Conservation (phyloP, 2,113 vertebrate species). For the Pteropus alecto region DNA sequence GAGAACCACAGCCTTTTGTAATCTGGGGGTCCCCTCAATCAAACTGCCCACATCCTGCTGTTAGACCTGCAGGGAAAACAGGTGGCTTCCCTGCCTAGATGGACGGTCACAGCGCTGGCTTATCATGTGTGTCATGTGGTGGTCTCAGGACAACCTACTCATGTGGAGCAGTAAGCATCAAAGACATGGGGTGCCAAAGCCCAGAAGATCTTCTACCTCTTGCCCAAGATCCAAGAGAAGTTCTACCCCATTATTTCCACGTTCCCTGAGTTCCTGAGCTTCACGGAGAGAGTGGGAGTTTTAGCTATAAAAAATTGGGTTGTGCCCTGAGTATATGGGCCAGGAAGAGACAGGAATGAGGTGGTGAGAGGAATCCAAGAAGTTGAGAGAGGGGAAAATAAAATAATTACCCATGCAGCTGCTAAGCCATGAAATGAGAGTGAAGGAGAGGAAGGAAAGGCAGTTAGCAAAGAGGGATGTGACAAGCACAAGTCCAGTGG, state of each 20-base stretch:
- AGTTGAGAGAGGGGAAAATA: background rate
- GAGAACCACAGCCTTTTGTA: background rate
- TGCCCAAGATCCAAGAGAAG: background rate
- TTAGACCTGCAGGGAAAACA: background rate
- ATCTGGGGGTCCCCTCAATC: background rate
- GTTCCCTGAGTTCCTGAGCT: background rate
- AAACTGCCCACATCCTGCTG: background rate
- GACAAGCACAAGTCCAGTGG: background rate
- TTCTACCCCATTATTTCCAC: background rate
- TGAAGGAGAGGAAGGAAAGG: background rate
- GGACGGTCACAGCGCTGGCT: background rate
- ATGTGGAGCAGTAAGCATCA: background rate
- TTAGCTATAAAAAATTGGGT: background rate
- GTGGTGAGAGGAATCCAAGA: background rate
- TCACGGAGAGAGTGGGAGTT: background rate
- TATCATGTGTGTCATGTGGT: fast-evolving
- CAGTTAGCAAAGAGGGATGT: background rate
- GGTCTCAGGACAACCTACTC: background rate
- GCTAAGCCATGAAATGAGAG: background rate
- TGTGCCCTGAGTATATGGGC: background rate
- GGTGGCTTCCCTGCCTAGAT: background rate
- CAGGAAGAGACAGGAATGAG: background rate
- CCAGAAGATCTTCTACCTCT: background rate
- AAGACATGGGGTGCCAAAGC: background rate
- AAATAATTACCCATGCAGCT: constrained; percentile 29